Conservation (phyloP, 2,113 vertebrate genomes). For the Plestiodon gilberti region DNA sequence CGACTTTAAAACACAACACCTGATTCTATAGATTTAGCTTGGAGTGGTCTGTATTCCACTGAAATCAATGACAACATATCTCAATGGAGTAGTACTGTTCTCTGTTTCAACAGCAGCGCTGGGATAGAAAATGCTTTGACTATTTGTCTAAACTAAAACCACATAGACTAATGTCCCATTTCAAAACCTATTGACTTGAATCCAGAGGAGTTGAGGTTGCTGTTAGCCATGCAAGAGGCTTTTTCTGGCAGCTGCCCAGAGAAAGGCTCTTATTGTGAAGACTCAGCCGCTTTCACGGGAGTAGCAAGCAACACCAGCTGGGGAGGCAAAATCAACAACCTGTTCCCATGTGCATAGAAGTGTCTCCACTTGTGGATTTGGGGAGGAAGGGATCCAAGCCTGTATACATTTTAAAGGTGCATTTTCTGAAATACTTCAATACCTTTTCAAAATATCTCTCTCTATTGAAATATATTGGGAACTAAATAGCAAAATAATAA, state of each 20-base stretch:
- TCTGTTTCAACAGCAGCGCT: background rate
- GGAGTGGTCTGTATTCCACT: background rate
- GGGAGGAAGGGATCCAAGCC: background rate
- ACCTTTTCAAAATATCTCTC: background rate
- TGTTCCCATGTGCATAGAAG: background rate
- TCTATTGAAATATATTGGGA: background rate
- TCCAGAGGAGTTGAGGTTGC: background rate
- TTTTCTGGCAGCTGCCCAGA: too few species aligned
- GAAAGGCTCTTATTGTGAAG: too few species aligned
- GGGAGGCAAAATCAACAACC: background rate
- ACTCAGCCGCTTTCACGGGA: background rate
- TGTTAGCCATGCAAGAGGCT: too few species aligned
- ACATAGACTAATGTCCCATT: too few species aligned
- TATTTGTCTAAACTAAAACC: constrained; percentile 7
- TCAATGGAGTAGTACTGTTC: background rate
- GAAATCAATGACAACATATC: background rate
- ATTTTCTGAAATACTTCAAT: too few species aligned
- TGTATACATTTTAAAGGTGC: too few species aligned
- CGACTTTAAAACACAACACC: background rate
- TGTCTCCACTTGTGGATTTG: background rate
- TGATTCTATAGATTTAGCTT: background rate
- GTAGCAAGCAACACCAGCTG: background rate
- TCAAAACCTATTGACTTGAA: background rate
- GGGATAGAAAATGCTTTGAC: background rate
- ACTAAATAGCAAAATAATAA: background rate